Conservation (phyloP, 2,113 vertebrate genomes). For the Pangasianodon hypophthalmus region DNA sequence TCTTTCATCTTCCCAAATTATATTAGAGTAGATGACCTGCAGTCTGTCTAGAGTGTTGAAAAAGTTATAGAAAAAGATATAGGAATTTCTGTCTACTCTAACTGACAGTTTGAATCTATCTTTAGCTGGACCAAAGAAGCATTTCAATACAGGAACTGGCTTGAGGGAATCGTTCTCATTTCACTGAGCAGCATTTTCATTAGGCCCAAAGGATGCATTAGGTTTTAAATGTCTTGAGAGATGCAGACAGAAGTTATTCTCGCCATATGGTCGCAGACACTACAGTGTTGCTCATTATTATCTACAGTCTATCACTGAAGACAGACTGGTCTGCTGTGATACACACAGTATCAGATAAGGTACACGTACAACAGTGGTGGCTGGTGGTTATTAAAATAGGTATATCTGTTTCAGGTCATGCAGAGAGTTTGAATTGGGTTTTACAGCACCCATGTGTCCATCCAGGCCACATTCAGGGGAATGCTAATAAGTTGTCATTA, state of each 20-base stretch:
- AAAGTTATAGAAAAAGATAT: background rate
- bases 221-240: conserved; percentile 5
- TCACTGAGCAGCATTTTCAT: conserved; percentile 1
- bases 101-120: background rate
- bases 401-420: background rate
- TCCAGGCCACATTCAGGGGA: background rate
- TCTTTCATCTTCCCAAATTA: background rate
- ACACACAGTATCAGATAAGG: background rate
- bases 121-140: background rate
- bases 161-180: background rate
- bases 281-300: conserved; percentile 18
- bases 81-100: background rate
- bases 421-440: background rate
- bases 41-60: background rate
- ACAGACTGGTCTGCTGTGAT: background rate
- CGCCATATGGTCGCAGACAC: background rate
- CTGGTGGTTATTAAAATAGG: background rate
- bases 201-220: background rate
- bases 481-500: background rate
- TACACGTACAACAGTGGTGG: background rate
- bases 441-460: background rate
- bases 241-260: background rate
- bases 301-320: background rate
- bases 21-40: background rate
- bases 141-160: conserved; percentile 3